phyloP scores from a whole-genome alignment of 2,113 vertebrate genomes.

The Accipiter virgatus region DNA sequence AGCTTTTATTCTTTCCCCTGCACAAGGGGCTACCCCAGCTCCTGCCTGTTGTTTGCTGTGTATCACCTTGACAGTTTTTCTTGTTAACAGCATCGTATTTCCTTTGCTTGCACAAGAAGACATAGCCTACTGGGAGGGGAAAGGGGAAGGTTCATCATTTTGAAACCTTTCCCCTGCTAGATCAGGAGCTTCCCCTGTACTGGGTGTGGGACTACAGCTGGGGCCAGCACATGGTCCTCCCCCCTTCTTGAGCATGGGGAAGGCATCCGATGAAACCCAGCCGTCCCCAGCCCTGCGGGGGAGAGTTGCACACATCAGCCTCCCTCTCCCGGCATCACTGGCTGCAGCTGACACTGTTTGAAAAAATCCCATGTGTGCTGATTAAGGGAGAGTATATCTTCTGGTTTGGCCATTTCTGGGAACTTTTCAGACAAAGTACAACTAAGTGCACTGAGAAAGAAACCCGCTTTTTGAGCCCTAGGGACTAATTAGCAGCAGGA shows the following conservation, averaged over 20 bases:
- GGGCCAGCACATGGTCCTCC: neutral
- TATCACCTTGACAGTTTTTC: neutral
- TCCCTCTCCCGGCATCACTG: neutral
- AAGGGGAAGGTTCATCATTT: neutral
- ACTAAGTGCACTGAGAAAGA: neutral
- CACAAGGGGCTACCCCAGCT: neutral
- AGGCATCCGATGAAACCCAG: neutral
- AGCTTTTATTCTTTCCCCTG: neutral
- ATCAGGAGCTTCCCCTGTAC: neutral
- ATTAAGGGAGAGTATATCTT: neutral
- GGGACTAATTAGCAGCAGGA: neutral
- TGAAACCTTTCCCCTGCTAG: neutral
- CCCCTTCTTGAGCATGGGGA: neutral
- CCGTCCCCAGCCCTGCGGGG: accelerated
- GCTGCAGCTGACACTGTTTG: neutral
- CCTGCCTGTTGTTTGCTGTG: neutral
- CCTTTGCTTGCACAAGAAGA: neutral
- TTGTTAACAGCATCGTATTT: neutral
- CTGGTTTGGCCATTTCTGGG: neutral
- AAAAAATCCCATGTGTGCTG: neutral
- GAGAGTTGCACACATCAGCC: neutral
- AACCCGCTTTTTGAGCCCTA: neutral
- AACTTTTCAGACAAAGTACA: neutral
- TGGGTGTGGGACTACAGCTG: neutral
- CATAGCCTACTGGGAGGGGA: neutral